Percentiles rank a stretch among this genome's conserved stretches.
Evolutionary conservation across 2,113 vertebrate genomes (phyloP).

Genomic region (Tupaia tana): DNA sequence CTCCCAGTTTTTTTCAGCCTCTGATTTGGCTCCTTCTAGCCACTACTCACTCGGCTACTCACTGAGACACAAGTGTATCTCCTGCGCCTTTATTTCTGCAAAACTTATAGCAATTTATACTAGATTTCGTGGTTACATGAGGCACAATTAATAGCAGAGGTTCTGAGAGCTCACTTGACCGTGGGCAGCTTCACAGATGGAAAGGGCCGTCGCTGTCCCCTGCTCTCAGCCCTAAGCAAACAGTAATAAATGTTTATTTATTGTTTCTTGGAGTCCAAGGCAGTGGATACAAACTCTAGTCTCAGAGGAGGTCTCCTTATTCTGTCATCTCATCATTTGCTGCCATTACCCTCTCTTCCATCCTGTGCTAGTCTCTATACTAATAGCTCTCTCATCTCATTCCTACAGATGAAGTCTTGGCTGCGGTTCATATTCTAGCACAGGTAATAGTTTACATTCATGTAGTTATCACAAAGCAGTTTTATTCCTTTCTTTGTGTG

Average conservation of each 20-base stretch:
- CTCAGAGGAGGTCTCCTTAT: background rate
- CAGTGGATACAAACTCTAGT: background rate
- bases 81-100: background rate
- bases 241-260: background rate
- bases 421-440: background rate
- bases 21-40: background rate
- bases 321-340: background rate
- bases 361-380: background rate
- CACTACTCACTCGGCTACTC: background rate
- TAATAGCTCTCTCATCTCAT: background rate
- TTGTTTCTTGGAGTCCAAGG: background rate
- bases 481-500: background rate
- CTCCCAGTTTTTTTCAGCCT: background rate
- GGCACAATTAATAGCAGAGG: background rate
- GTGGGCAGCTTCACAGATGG: background rate
- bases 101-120: background rate
- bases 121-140: background rate
- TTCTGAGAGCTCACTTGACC: background rate
- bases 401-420: background rate
- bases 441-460: background rate
- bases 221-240: background rate
- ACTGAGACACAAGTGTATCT: background rate
- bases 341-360: background rate
- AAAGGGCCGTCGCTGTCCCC: background rate
- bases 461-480: background rate